These are phyloP conservation scores for Okamejei kenojei DNA, from an alignment of 2,797 vertebrate genomes.

Conservation along the genomic window DNA sequence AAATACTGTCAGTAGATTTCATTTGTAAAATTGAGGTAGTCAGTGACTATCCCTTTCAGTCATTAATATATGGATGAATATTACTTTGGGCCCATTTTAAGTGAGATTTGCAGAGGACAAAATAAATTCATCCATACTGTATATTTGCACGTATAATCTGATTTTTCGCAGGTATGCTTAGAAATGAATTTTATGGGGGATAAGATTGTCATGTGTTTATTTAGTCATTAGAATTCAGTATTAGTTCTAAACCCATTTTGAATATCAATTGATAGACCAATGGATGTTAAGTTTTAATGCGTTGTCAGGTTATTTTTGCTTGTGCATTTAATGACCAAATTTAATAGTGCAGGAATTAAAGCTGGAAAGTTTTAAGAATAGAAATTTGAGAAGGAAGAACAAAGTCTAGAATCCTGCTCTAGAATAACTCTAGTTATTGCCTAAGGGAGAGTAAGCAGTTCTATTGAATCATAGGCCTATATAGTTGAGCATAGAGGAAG, in stretches of 20 bases:
- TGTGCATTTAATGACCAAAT: not conserved
- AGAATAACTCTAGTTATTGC: not conserved
- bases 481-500: not conserved
- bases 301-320: slow-evolving; percentile 12
- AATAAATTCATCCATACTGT: not conserved
- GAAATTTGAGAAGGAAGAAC: slow-evolving; percentile 3
- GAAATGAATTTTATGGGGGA: not conserved
- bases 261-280: slow-evolving; percentile 19
- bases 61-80: slow-evolving; percentile 1
- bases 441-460: slow-evolving; percentile 9
- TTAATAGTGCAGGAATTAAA: not conserved
- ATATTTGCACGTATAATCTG: slow-evolving; percentile 21
- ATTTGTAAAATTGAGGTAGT: slow-evolving; percentile 13
- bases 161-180: slow-evolving; percentile 22
- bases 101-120: not conserved
- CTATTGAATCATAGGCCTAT: slow-evolving; percentile 11
- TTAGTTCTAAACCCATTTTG: slow-evolving; percentile 15
- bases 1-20: not conserved
- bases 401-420: not conserved
- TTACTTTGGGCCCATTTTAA: slow-evolving; percentile 32
- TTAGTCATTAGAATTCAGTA: not conserved
- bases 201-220: slow-evolving; percentile 5
- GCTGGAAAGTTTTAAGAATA: not conserved
- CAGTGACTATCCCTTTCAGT: not conserved
- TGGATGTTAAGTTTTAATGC: slow-evolving; percentile 5